Evolutionary conservation across 2,797 vertebrate genomes (phyloP).

Genomic region (Moxostoma hubbsi): DNA sequence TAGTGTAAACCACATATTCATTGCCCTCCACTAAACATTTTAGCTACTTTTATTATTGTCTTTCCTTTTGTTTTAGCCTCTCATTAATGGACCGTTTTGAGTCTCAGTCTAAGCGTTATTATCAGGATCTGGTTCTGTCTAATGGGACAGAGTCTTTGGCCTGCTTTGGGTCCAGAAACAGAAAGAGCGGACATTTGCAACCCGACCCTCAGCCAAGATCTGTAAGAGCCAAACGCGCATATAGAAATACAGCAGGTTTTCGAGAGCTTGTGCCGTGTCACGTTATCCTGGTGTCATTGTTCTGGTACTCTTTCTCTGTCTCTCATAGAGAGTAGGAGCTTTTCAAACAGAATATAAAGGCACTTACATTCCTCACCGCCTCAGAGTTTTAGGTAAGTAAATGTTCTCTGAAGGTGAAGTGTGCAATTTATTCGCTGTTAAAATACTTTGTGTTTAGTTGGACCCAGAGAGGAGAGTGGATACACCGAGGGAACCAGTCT

Average conservation of each 20-base stretch:
- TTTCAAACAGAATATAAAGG: conserved; percentile 63
- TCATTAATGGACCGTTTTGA: conserved; percentile 60
- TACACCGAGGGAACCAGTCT: conserved; percentile 62
- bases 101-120: conserved; percentile 64
- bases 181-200: conserved; percentile 54
- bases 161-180: conserved; percentile 49
- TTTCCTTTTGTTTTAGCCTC: conserved; percentile 55
- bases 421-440: not conserved
- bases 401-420: not conserved
- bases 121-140: conserved; percentile 45
- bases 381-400: conserved; percentile 60
- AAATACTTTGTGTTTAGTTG: conserved; percentile 31
- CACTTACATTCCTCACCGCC: conserved; percentile 46
- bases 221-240: conserved; percentile 78
- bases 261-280: not conserved
- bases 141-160: conserved; percentile 42
- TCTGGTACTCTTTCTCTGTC: conserved; percentile 5
- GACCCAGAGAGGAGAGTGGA: conserved; percentile 60
- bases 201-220: conserved; percentile 37
- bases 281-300: conserved; percentile 9
- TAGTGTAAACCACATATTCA: not conserved
- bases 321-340: conserved; percentile 28
- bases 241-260: conserved; percentile 9
- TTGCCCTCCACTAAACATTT: not conserved
- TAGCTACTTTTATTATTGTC: not conserved